phyloP scores from a whole-genome alignment of 2,797 vertebrate species.

The Pteropus rufus region DNA sequence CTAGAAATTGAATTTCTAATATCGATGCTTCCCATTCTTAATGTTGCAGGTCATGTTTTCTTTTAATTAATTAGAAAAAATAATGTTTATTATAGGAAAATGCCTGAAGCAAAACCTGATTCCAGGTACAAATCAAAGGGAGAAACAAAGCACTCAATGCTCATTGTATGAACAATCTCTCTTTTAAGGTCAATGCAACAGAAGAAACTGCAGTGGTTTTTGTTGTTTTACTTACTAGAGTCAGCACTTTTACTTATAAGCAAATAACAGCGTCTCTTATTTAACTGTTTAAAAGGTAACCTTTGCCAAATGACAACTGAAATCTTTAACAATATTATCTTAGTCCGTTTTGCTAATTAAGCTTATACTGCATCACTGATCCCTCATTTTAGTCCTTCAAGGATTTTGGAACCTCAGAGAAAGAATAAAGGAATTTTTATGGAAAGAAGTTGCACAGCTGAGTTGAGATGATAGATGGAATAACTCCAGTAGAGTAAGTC shows the following conservation, averaged over 20 bases:
- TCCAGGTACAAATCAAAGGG: conserved; percentile 26
- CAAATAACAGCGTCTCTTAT: conserved; percentile 70
- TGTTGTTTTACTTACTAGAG: conserved; percentile 41
- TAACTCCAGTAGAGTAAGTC: not conserved
- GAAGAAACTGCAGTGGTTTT: conserved; percentile 1
- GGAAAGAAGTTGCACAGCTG: not conserved
- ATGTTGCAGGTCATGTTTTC: conserved; percentile 13
- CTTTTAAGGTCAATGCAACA: conserved; percentile 54
- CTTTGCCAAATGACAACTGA: conserved; percentile 78
- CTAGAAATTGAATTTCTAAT: conserved; percentile 55
- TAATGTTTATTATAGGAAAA: conserved; percentile 41
- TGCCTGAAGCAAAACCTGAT: conserved; percentile 48
- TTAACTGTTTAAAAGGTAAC: conserved; percentile 76
- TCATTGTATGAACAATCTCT: not conserved
- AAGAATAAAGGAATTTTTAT: not conserved
- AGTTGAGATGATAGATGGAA: not conserved
- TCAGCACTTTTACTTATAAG: conserved; percentile 75
- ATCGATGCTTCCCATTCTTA: conserved; percentile 37
- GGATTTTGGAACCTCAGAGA: not conserved
- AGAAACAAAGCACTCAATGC: not conserved
- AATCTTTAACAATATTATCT: conserved; percentile 78
- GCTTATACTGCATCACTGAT: not conserved
- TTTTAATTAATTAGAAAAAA: conserved; percentile 66
- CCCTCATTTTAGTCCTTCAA: not conserved
- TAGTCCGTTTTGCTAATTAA: conserved; percentile 67